Percentiles rank a stretch among this genome's conserved stretches.
These are phyloP conservation scores for Etheostoma nigrum DNA, from an alignment of 2,797 vertebrate genomes.

Conservation along the genomic window DNA sequence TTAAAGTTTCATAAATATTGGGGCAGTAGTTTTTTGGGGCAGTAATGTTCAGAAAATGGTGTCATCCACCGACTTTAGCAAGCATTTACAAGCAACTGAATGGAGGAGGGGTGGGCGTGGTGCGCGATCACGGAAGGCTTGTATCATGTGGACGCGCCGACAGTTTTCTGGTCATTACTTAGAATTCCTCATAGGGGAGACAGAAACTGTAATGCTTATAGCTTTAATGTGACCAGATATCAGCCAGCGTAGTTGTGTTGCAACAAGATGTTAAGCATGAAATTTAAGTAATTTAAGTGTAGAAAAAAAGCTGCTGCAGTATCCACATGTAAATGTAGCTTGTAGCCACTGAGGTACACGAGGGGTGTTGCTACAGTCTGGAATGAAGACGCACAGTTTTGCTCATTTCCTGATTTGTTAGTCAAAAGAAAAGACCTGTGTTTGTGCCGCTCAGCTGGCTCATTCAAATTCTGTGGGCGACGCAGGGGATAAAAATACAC, in stretches of 20 bases:
- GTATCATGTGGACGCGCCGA: no score
- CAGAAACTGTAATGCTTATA: no score
- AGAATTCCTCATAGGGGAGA: no score
- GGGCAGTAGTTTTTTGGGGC: no score
- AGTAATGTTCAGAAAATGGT: no score
- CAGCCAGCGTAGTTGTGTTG: background rate
- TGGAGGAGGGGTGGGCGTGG: no score
- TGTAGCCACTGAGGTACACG: background rate
- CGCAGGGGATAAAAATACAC: constrained; percentile 19
- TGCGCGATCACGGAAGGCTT: no score
- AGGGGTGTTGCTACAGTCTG: background rate
- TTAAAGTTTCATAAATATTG: no score
- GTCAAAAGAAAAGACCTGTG: constrained; percentile 23
- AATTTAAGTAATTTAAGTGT: background rate
- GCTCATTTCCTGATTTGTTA: constrained; percentile 16
- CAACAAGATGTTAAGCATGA: background rate
- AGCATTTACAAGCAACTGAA: no score
- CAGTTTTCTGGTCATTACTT: no score
- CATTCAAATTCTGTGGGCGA: constrained; percentile 52
- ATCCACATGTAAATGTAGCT: background rate
- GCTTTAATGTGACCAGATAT: background rate
- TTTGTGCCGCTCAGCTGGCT: constrained; percentile 20
- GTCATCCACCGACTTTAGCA: no score
- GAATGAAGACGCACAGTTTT: background rate
- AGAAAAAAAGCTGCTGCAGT: background rate